phyloP scores from a whole-genome alignment of 2,888 invertebrate species.

The Melinaea marsaeus region DNA sequence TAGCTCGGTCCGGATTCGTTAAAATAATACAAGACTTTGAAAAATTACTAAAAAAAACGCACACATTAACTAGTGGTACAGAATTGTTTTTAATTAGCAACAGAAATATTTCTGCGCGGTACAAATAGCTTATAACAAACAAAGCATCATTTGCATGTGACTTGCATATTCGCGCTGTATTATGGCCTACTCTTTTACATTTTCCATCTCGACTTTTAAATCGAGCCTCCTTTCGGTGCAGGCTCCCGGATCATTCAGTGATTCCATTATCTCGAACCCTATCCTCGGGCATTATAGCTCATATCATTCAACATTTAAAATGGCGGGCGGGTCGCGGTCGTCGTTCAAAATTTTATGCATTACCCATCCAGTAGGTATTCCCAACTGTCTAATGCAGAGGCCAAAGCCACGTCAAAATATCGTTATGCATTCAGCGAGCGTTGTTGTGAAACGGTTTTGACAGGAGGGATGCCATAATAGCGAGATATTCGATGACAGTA shows the following conservation, averaged over 20 bases:
- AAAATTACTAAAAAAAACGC: slow-evolving; percentile 9
- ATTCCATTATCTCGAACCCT: slow-evolving; percentile 30
- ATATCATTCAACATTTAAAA: slow-evolving; percentile 35
- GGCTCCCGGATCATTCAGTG: slow-evolving; percentile 26
- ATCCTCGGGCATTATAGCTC: slow-evolving; percentile 32
- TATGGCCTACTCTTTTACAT: slow-evolving; percentile 18
- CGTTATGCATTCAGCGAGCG: slow-evolving; percentile 34
- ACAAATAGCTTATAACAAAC: slow-evolving; percentile 11
- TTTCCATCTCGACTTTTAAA: slow-evolving; percentile 24
- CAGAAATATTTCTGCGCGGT: background rate
- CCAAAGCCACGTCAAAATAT: slow-evolving; percentile 34
- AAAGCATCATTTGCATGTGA: slow-evolving; percentile 23
- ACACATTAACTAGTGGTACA: slow-evolving; percentile 8
- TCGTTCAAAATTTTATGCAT: slow-evolving; percentile 43
- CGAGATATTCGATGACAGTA: slow-evolving; percentile 34
- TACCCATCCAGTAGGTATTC: slow-evolving; percentile 34
- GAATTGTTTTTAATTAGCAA: slow-evolving; percentile 8
- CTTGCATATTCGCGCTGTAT: slow-evolving; percentile 18
- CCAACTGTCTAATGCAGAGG: slow-evolving; percentile 34
- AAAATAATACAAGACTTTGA: slow-evolving; percentile 25
- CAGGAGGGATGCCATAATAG: slow-evolving; percentile 36
- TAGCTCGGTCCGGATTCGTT: slow-evolving; percentile 20
- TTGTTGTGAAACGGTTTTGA: slow-evolving; percentile 39
- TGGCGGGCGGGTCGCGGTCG: slow-evolving; percentile 33
- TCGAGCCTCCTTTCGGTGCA: slow-evolving; percentile 22